Evolutionary conservation across 2,113 vertebrate species (phyloP).

Genomic region (Macaca fascicularis): T2T-MFA8v1.1 NC_088394.1:14457501-14458000

Average conservation of each 20-base stretch:
- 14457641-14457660: neutral
- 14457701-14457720: neutral
- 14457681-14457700: neutral
- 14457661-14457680: neutral
- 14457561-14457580: neutral
- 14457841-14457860: neutral
- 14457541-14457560: neutral
- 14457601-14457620: neutral
- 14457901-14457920: neutral
- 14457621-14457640: neutral
- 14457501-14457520: neutral
- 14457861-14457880: neutral
- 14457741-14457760: neutral
- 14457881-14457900: neutral
- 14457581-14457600: neutral
- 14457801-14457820: neutral
- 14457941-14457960: neutral
- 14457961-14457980: neutral
- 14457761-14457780: neutral
- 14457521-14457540: neutral
- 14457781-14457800: neutral
- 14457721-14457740: neutral
- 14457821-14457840: neutral
- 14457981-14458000: neutral
- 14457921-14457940: neutral